phyloP scores from a whole-genome alignment of 2,888 invertebrate genomes.

The Diachrysia chrysitis region DNA sequence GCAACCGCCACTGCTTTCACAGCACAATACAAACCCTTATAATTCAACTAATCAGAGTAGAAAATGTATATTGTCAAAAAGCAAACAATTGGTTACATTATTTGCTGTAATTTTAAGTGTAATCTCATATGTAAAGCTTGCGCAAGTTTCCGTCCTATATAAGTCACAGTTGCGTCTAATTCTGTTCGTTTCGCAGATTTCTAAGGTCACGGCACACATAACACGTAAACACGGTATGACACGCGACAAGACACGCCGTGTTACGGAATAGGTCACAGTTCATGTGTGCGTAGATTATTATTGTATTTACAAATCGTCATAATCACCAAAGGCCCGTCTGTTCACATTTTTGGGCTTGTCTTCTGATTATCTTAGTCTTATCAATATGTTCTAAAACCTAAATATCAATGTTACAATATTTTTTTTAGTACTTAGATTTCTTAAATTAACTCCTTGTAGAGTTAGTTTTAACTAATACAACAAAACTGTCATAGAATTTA shows the following conservation, averaged over 20 bases:
- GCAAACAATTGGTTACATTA: slow-evolving; percentile 17
- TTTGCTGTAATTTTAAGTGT: slow-evolving; percentile 8
- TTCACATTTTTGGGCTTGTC: no score
- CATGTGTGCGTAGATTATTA: slow-evolving; percentile 6
- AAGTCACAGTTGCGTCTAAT: slow-evolving; percentile 18
- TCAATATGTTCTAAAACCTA: no score
- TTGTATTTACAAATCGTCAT: neutral
- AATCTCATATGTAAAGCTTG: neutral
- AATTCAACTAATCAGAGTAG: neutral
- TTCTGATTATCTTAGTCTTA: no score
- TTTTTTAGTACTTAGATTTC: no score
- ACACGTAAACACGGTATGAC: slow-evolving; percentile 19
- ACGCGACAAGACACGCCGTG: neutral
- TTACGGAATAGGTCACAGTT: slow-evolving; percentile 16
- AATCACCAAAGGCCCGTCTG: no score
- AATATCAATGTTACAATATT: no score
- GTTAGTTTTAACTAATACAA: no score
- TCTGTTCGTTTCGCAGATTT: neutral
- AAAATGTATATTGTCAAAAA: neutral
- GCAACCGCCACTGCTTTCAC: neutral
- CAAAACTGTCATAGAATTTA: no score
- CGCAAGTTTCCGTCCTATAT: slow-evolving; percentile 21
- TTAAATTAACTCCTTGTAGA: no score
- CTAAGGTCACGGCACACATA: slow-evolving; percentile 22
- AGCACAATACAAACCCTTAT: neutral